Evolutionary conservation across 2,113 vertebrate species (phyloP), one percentile per base, ranked within the genome.

Genomic region (Syngnathus typhle): DNA sequence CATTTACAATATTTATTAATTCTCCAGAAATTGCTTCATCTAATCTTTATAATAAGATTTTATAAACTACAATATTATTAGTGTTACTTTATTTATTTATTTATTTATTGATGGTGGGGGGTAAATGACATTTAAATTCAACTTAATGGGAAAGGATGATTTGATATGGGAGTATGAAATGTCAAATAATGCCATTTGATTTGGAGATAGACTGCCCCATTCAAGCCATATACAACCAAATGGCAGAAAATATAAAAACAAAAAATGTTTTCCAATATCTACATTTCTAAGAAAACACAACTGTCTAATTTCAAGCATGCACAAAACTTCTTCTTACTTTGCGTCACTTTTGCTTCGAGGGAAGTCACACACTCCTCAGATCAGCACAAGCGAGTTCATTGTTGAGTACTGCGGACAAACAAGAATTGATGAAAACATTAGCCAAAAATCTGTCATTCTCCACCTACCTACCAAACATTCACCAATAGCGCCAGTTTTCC

Each of bases 401-500:
- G 49, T 9, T 21, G 49, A 19, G 3, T 8, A 21, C 49, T 58
- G 55, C 27, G 36, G 1, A 58, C 55, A 58, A 36, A 58, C 55
- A 58, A 3, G 8, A 32, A 37, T 7, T 36, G 27, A 58, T 15
- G 15, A 56, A 56, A 27, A 56, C 54, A 15, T 11, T 2, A 32
- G 5, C 54, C 27, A 56, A 12, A 15, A 55, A 55, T 11, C 1
- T 56, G 54, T 32, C 54, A 27, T 13, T 3, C 23, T 11, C 7
- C 51, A 54, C n/a, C 52, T 15, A 16, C 44, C 44, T 15, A 15
- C 44, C 13, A 13, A 15, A 16, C 44, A 47, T 16, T 15, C n/a
- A 16, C 27, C 55, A 36, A 32, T 7, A 27, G 18, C 59, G 15
- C 12, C 60, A 7, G 70, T 69, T 46, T 71, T 51, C 32, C 64